Evolutionary conservation across 2,113 vertebrate genomes (phyloP), one percentile per base, ranked within the genome.

Genomic region (Nematolebias whitei): DNA sequence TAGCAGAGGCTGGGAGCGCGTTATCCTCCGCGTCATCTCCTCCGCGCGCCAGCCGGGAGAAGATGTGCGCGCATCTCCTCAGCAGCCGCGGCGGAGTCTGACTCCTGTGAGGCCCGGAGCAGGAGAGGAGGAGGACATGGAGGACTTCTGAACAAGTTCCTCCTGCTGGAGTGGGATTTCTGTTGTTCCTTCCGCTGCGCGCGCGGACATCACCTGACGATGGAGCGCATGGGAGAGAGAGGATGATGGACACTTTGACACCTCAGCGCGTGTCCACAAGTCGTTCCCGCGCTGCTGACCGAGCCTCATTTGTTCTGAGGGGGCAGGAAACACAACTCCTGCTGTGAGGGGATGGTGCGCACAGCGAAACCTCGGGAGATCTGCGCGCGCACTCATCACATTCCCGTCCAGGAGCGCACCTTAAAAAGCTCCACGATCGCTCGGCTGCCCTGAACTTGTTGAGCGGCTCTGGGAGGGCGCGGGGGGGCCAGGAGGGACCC

Each of bases 381-480:
- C 79, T 82, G 86, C 88, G 87, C 80, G 90, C 83, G 83, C 51
- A 76, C 82, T 86, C 85, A 85, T 85, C 87, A 88, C 76, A 52
- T 85, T 79, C 20, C 69, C 57, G 73, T 48, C 26, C 24, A 74
- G 75, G 81, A 85, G 85, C 83, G 76, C 78, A 26, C 81, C 83
- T 91, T 92, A 89, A 92, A 91, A 83, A 88, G 85, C 84, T 78
- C 71, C 75, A 58, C 70, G 72, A 35, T 88, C 88, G 79, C 69
- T 89, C 62, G 20, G 78, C 78, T 23, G 63, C 79, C 83, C 72
- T 68, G 90, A 91, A 93, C 92, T 92, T 93, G 92, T 93, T 93
- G 89, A 89, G 71, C 84, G 73, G 84, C 23, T 67, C 65, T 67
- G 68, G 68, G 63, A 67, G 44, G n/a, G 43, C 10, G 44, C 44